Evolutionary conservation across 2,113 vertebrate genomes (phyloP), one percentile per base, ranked within the genome.

Genomic region (Thamnaconus septentrionalis): DNA sequence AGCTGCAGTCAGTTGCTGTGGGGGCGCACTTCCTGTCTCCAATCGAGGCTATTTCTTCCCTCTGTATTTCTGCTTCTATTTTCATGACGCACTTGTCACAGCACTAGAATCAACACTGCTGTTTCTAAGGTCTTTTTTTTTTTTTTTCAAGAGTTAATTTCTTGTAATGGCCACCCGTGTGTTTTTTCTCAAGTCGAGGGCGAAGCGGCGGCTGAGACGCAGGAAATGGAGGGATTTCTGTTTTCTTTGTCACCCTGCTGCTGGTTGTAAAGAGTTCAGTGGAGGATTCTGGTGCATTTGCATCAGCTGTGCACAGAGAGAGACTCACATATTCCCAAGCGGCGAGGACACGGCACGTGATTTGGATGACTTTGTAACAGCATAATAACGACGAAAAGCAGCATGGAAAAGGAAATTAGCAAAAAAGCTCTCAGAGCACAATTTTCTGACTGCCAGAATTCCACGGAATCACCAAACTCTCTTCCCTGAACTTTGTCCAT

Each of bases 361-460:
- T 73, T 72, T 48, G 42, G 12, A 69, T 61, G 64, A 6, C 12
- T 78, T 73, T 64, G 44, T 41, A 76, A 71, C 5, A 43, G 61
- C 49, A 18, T 42, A 66, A 10, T 73, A 66, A 7, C 8, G 6
- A 42, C 61, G 62, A 67, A 57, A 46, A 31, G 54, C 41, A 59
- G 45, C 54, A 64, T 60, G 51, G 66, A 71, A 74, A 55, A 44
- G 8, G 58, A 53, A 46, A 18, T n/a, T 5, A 65, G 6, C 1
- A 48, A 49, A 50, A 53, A 18, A 3, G 11, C 4, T 5, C 8
- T 67, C 41, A 44, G 53, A 47, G 69, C 53, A 50, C 41, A 31
- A 31, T 31, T 31, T 31, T 31, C 18, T 31, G 18, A 5, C 40
- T 44, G n/a, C 67, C 53, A 18, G 54, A 59, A 63, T 31, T 42